Conservation (phyloP, 2,797 vertebrate genomes). For the Artibeus jamaicensis region DNA sequence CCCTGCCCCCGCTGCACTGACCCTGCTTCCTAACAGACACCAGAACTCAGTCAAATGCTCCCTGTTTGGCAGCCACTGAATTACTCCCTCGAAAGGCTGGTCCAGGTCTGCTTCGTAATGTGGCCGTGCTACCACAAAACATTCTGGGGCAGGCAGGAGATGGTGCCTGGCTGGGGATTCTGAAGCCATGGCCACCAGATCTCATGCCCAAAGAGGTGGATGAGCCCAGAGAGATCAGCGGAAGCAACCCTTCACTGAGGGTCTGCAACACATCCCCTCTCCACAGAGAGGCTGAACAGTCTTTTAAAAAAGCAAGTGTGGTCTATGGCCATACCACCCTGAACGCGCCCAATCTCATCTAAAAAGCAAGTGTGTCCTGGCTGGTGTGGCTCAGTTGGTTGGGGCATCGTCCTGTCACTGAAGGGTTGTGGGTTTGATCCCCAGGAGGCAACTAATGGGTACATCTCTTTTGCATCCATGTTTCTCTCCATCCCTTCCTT, state of each 20-base stretch:
- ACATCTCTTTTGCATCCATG: neutral
- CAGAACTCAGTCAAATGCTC: neutral
- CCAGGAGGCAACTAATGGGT: neutral
- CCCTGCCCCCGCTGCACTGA: too few relatives aligned
- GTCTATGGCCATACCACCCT: too few relatives aligned
- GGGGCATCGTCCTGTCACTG: neutral
- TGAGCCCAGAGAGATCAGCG: neutral
- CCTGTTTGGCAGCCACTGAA: neutral
- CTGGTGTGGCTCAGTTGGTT: too few relatives aligned
- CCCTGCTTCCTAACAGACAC: neutral
- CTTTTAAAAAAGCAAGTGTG: neutral
- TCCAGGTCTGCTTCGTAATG: neutral
- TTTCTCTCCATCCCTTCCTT: neutral
- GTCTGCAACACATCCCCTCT: neutral
- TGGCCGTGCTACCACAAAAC: neutral
- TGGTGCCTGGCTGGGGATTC: neutral
- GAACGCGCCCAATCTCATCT: too few relatives aligned
- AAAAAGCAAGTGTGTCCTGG: neutral
- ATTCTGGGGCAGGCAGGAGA: neutral
- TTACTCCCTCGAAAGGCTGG: neutral
- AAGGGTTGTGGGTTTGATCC: neutral
- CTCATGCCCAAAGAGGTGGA: neutral
- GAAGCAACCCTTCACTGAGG: accelerated
- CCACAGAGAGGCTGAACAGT: neutral
- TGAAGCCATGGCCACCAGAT: neutral